Evolutionary conservation across 35 echinoderm and acorn worm genomes (phyloP), one percentile per base, ranked within the genome.

Genomic region (Lytechinus pictus): DNA sequence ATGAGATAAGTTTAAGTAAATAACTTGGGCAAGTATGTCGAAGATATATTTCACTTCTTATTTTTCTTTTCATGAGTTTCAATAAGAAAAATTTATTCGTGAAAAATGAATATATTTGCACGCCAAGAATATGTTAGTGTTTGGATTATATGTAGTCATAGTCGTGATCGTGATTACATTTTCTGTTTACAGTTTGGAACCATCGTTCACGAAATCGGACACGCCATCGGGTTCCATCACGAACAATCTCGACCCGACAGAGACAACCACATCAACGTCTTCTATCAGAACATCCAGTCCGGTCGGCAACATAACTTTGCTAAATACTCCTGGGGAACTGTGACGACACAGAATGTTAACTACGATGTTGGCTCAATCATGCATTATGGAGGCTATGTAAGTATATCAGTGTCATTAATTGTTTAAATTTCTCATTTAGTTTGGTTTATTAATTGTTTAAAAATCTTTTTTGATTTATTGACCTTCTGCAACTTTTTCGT

Each of bases 161-260:
- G 28, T 5, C 29, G 24, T 52, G 28, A 44, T 16, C 52, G 4
- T 90, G 5, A 28, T 52, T 6, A 52, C n/a, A 6, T 13, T 29
- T 14, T 90, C 9, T 52, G 5, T 90, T 21, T 90, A 87, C 87
- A 95, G 95, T 28, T 57, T 11, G 96, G 96, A 21, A 96, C 54
- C 29, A 52, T 97, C 28, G 86, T 94, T 55, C 98, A 99, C 89
- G 98, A 99, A 52, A 96, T 99, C 57, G 98, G 98, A 19, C 98
- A 99, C 61, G 95, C 97, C 12, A 61, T 97, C 27, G 98, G 98
- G 3, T 97, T 97, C 27, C 87, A 86, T 24, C 98, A 99, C 86
- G 98, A 99, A 87, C 98, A 99, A 27, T 95, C 92, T n/a, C 91
- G 98, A 51, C 98, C 98, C 8, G 98, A 99, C 86, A 95, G 98